Evolutionary conservation across 1,140 invertebrate species (phyloP).

Genomic region (Protaetia brevitarsis): DNA sequence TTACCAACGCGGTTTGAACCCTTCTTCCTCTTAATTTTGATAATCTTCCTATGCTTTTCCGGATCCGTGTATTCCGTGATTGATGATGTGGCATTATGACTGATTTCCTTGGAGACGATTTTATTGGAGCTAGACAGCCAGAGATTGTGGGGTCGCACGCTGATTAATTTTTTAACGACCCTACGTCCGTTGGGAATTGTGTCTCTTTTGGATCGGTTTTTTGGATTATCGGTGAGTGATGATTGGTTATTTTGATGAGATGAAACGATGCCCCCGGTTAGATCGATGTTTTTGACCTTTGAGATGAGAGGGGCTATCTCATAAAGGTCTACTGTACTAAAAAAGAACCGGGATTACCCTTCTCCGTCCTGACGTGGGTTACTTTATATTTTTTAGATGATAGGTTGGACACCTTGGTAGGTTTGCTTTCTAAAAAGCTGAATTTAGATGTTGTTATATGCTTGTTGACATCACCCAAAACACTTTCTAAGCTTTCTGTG

Average conservation of each 20-base stretch:
- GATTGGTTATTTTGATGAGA: constrained; percentile 27
- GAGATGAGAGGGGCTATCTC: constrained; percentile 57
- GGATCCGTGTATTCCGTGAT: constrained; percentile 13
- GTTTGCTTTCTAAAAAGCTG: constrained; percentile 25
- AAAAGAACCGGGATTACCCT: constrained; percentile 51
- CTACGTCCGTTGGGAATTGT: constrained; percentile 31
- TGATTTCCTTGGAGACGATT: constrained; percentile 9
- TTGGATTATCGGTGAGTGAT: neutral
- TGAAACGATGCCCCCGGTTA: constrained; percentile 35
- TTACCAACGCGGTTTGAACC: constrained; percentile 6
- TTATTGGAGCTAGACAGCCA: constrained; percentile 2
- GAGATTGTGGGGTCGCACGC: constrained; percentile 30
- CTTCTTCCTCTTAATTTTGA: constrained; percentile 40
- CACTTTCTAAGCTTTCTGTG: constrained; percentile 78
- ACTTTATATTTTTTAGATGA: constrained; percentile 37
- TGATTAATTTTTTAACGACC: constrained; percentile 43
- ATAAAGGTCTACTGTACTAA: constrained; percentile 61
- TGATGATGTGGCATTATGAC: neutral
- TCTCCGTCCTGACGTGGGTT: constrained; percentile 24
- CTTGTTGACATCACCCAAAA: constrained; percentile 74
- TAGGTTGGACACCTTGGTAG: constrained; percentile 35
- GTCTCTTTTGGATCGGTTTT: constrained; percentile 31
- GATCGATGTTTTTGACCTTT: constrained; percentile 51
- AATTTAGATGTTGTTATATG: constrained; percentile 55
- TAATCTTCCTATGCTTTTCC: constrained; percentile 13